Base-by-base conservation (phyloP, 1,140 invertebrate genomes). In the Danaus plexippus region DNA sequence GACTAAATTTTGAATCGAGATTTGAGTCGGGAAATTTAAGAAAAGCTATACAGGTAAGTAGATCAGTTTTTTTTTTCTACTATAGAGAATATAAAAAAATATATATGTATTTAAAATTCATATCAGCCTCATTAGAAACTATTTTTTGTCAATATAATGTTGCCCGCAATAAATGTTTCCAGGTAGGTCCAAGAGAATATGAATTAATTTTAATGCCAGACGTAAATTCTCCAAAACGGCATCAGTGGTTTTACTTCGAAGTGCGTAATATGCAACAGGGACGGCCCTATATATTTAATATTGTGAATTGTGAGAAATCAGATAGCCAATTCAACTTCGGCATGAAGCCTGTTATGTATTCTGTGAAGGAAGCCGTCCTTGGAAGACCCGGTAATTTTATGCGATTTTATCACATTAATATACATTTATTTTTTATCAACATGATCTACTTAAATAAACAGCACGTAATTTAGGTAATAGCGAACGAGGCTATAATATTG, bases 201-300 rank as follows among this genome's bases (percentile, higher is more conserved):
- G 94, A 97, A 67, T 84, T 98, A 40, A 92, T 97, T 54, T 77
- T 98, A 50, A 94, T 92, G 80, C 93, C 95, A 9, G 96, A 98
- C 75, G 92, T 96, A 1, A 97, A 97, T 81, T 94, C 93, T 15
- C 87, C 83, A 8, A 91, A 92, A 53, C 90, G 96, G 64, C 93
- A 94, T 71, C 95, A 97, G 65, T 98, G 96, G 96, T 98, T 97
- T 85, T 98, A 97, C 85, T 98, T 97, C 79, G 92, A 95, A 88
- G 92, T 97, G 2, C 92, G 92, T 12, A 94, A 95, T 72, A 96
- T 96, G 92, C 88, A 92, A 53, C 88, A 91, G 15, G 88, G 89
- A 46, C 76, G 89, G 1, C 87, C 91, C 0, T 97, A 97, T 71
- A 91, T 92, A 18, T 97, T 98, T 83, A 97, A 97, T 82, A 95